These are phyloP conservation scores for Scolanthus callimorphus DNA, from an alignment of 92 coral and sea anemone genomes.

Conservation along the genomic window DNA sequence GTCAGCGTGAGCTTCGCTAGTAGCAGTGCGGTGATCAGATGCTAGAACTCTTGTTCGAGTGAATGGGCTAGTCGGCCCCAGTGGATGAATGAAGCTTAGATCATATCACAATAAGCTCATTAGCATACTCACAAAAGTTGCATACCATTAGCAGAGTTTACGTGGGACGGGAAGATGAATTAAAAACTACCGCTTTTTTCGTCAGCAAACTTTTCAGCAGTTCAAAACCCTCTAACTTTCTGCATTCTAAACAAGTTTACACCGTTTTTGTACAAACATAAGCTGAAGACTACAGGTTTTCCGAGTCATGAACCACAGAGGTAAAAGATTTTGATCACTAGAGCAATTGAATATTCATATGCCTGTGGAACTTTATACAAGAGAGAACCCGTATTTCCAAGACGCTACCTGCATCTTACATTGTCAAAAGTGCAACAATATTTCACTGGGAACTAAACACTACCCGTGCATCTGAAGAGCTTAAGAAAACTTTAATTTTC, in stretches of 20 bases:
- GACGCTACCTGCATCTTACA: slow-evolving; percentile 13
- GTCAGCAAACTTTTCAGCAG: too few species aligned
- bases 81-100: slow-evolving; percentile 78
- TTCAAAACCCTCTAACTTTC: too few species aligned
- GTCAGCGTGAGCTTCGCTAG: too few species aligned
- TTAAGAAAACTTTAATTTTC: too few species aligned
- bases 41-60: slow-evolving; percentile 38
- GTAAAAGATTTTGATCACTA: slow-evolving; percentile 3
- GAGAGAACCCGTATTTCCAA: slow-evolving; percentile 19
- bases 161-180: slow-evolving; percentile 46
- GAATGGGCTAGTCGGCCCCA: slow-evolving; percentile 36
- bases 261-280: not conserved
- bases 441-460: slow-evolving; percentile 5
- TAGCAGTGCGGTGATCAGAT: too few species aligned
- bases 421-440: slow-evolving; percentile 14
- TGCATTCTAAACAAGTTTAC: too few species aligned
- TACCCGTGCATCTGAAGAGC: not conserved
- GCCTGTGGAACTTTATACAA: slow-evolving; percentile 14
- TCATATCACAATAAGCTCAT: slow-evolving; percentile 60
- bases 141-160: slow-evolving; percentile 18
- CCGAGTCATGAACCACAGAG: slow-evolving; percentile 7
- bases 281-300: not conserved
- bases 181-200: not conserved
- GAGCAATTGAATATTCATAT: slow-evolving; percentile 33
- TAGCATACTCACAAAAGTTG: slow-evolving; percentile 46